Evolutionary conservation across 2,113 vertebrate species (phyloP).

Genomic region (Herpetotheres cachinnans): DNA sequence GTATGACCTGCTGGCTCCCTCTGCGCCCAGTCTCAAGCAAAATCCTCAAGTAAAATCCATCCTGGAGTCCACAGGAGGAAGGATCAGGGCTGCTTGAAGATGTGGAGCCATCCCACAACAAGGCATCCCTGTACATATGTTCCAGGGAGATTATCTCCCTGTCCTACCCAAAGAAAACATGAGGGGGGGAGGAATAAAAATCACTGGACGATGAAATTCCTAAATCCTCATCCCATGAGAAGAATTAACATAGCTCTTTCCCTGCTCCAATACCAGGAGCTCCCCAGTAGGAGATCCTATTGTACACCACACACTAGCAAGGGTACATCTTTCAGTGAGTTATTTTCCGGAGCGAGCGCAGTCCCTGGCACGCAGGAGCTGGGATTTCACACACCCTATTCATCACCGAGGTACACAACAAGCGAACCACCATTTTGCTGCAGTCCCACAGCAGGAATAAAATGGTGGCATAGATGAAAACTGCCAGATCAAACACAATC

Average conservation of each 20-base stretch:
- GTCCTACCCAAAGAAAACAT: neutral
- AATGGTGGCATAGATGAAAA: conserved; percentile 69
- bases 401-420: neutral
- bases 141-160: neutral
- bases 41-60: neutral
- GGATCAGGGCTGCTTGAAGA: neutral
- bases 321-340: neutral
- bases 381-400: conserved; percentile 11
- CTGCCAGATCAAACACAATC: conserved; percentile 61
- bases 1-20: accelerated
- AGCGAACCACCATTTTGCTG: conserved; percentile 67
- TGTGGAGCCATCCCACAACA: accelerated
- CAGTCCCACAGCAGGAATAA: conserved; percentile 48
- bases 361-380: neutral
- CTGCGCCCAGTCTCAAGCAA: neutral
- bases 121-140: neutral
- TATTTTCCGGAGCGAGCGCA: neutral
- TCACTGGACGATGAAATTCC: conserved; percentile 32
- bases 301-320: neutral
- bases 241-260: neutral
- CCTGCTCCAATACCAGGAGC: accelerated
- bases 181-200: accelerated
- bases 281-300: neutral
- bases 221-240: conserved; percentile 43
- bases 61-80: neutral